Evolutionary conservation across 1,140 invertebrate species (phyloP), one percentile per base, ranked within the genome.

Genomic region (Pseudachorutes palmiensis): DNA sequence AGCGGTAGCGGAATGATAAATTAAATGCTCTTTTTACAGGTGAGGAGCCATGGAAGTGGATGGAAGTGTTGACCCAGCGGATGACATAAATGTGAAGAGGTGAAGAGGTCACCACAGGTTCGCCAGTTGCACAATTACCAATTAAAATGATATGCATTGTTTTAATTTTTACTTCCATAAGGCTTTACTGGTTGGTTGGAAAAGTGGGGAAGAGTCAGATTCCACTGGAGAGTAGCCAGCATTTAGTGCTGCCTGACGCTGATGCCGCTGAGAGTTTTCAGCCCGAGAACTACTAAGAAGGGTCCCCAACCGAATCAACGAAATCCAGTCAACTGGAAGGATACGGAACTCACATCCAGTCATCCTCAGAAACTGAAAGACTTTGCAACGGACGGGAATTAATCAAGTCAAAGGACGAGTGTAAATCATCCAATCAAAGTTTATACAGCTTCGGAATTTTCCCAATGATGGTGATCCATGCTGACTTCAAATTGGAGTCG

Each of bases 401-500:
- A 14, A 70, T 72, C 30, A 66, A 68, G 49, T 51, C 62, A n/a
- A 19, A 62, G 41, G 68, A 72, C 64, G 70, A 72, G 61, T 70
- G 72, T 74, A 69, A 64, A 48, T 51, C 14, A 59, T 24, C 33
- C 3, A 22, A 9, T 22, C 22, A 49, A 22, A 16, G 41, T 31
- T 41, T 65, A 22, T 41, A 26, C 2, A 65, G 26, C 3, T 32
- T 49, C 16, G 24, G 41, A 55, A 49, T 29, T 67, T n/a, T 14
- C 2, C 14, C 63, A 30, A 61, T 28, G 16, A 33, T 45, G n/a
- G n/a, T n/a, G n/a, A n/a, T 68, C 28, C 60, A 68, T 29, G 58
- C 62, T 16, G 71, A 72, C 26, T 75, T 74, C 71, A 67, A 74
- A 61, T 71, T 96, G 19, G 87, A 88, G 77, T 88, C 90, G 12